Evolutionary conservation across 2,888 invertebrate species (phyloP), one percentile per base, ranked within the genome.

Genomic region (Strigamia transsilvanica): DNA sequence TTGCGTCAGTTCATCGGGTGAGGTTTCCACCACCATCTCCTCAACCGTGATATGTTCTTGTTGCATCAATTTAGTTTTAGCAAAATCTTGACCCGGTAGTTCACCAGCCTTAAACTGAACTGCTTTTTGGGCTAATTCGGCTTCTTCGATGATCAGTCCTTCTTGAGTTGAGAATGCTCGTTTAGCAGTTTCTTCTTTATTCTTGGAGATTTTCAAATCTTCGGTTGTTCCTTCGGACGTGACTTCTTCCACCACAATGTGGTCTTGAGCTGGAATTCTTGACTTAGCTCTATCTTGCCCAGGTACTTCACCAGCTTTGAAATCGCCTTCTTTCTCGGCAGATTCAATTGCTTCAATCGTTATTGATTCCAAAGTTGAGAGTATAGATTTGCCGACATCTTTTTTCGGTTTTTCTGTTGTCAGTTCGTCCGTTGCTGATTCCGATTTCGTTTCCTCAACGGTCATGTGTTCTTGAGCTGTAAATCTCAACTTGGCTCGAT

Each of bases 81-180:
- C 83, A 38, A 80, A 66, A 73, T 83, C 83, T 80, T 66, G 51
- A 23, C 41, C 61, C 2, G 83, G 83, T n/a, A 82, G 61, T 51
- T 83, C 73, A 32, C 77, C 79, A 7, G 79, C 61, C 42, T 78
- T 77, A 34, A 83, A 81, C 23, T 32, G 66, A 32, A 34, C 80
- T 38, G 56, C 80, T 41, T 42, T 81, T 34, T 79, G 51, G n/a
- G 79, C 79, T 23, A 78, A 21, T 61, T 84, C 84, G 87, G 87
- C 86, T 87, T 88, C 87, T 87, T 88, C 82, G 85, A 88, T 83
- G 84, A 86, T 80, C 5, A 83, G 34, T 80, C 80, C 82, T 32
- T 84, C 83, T 82, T 85, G 85, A 10, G 85, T 82, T 38, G 84
- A 81, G 23, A 86, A 79, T 34, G 80, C 81, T 9, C 84, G 66